Evolutionary conservation across 2,888 invertebrate species (phyloP).

Genomic region (Tigriopus californicus): DNA sequence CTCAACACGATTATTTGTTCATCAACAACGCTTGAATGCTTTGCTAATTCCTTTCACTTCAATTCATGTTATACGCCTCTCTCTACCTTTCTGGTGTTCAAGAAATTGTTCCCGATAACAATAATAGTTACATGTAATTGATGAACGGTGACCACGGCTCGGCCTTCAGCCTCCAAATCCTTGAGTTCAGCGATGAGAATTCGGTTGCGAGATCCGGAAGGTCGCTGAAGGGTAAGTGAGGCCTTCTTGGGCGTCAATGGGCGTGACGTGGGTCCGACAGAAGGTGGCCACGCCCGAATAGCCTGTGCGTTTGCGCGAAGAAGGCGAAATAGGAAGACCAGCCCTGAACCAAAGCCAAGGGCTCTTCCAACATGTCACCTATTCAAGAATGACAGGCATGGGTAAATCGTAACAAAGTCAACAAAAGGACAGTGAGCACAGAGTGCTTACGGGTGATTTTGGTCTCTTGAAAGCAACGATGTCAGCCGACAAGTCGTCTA

Average conservation of each 20-base stretch:
- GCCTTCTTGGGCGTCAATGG: constrained; percentile 31
- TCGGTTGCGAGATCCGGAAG: constrained; percentile 19
- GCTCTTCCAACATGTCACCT: constrained; percentile 32
- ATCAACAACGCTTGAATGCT: too few species aligned
- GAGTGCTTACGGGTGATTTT: constrained; percentile 31
- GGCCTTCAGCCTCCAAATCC: constrained; percentile 31
- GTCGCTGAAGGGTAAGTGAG: constrained; percentile 21
- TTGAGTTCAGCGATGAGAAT: constrained; percentile 27
- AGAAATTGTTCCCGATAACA: too few species aligned
- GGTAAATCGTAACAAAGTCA: too few species aligned
- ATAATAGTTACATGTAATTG: background rate
- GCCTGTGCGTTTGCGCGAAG: constrained; percentile 25
- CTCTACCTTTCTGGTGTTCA: too few species aligned
- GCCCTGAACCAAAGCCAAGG: constrained; percentile 30
- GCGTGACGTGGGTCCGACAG: constrained; percentile 26
- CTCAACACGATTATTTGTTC: too few species aligned
- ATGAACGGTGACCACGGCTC: constrained; percentile 31
- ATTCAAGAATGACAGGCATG: constrained; percentile 19
- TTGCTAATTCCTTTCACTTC: too few species aligned
- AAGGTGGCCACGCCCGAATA: constrained; percentile 31
- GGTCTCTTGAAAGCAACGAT: constrained; percentile 35
- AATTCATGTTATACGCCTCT: too few species aligned
- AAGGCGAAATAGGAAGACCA: constrained; percentile 33
- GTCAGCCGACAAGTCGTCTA: constrained; percentile 28
- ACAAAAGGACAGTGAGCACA: background rate